A percentile compares a stretch with the other conserved stretches of the same genome.
Evolutionary conservation across 2,113 vertebrate genomes (phyloP).

Genomic region (Callipepla californica): DNA sequence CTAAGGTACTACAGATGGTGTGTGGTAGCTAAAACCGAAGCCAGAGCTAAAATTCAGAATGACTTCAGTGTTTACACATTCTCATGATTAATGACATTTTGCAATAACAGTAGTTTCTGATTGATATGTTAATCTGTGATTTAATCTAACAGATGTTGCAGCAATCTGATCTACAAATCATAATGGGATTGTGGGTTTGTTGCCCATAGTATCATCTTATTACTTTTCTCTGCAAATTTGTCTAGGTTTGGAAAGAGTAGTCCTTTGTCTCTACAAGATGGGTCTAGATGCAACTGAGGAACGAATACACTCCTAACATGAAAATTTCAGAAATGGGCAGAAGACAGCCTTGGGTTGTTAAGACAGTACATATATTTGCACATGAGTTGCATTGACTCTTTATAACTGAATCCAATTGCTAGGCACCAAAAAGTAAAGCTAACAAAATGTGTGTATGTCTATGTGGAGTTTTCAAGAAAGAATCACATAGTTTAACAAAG

Average conservation of each 20-base stretch:
- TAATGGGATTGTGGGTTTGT: not conserved
- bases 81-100: not conserved
- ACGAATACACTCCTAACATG: not conserved
- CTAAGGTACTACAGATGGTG: not conserved
- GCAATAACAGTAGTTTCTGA: not conserved
- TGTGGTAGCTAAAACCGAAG: not conserved
- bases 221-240: not conserved
- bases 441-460: not conserved
- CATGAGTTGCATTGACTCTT: not conserved
- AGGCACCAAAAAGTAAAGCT: conserved; percentile 1
- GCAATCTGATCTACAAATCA: not conserved
- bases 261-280: not conserved
- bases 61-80: not conserved
- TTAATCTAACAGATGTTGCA: not conserved
- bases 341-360: conserved; percentile 22
- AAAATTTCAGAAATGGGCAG: not conserved
- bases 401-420: not conserved
- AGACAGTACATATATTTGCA: not conserved
- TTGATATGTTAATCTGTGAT: not conserved
- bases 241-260: not conserved
- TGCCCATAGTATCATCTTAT: not conserved
- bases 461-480: not conserved
- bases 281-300: not conserved
- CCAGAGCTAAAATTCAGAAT: not conserved
- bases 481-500: not conserved